phyloP scores from a whole-genome alignment of 2,113 vertebrate species.

The Campylomormyrus tamandua region DNA sequence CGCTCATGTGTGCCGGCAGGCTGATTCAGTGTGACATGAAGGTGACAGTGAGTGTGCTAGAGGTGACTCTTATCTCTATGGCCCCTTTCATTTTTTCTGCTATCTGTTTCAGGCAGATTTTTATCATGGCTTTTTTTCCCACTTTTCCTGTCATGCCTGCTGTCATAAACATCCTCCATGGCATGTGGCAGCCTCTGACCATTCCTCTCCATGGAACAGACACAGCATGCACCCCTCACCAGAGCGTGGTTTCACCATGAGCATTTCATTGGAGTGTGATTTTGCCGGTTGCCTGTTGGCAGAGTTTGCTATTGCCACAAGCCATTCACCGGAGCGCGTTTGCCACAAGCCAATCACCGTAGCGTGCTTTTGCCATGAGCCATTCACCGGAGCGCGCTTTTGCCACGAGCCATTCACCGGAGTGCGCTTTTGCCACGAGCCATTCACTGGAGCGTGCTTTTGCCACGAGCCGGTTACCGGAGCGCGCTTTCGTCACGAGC shows the following conservation, averaged over 20 bases:
- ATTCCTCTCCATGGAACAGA: background rate
- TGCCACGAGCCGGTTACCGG: too few relatives aligned
- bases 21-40: background rate
- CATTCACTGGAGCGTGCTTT: too few relatives aligned
- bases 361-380: too few relatives aligned
- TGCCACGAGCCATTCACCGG: too few relatives aligned
- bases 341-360: too few relatives aligned
- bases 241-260: background rate
- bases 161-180: background rate
- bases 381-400: fast-evolving
- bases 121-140: background rate
- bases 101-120: background rate
- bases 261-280: background rate
- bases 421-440: too few relatives aligned
- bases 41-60: background rate
- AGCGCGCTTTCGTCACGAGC: too few relatives aligned
- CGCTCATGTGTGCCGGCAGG: background rate
- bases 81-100: background rate
- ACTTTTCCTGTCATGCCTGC: background rate
- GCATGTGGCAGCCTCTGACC: background rate
- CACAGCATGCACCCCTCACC: background rate
- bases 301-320: too few relatives aligned
- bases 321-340: too few relatives aligned
- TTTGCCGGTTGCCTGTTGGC: background rate
- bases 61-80: background rate